These are phyloP conservation scores for Sitta carolinensis DNA, from an alignment of 2,797 vertebrate genomes.

Conservation along the genomic window DNA sequence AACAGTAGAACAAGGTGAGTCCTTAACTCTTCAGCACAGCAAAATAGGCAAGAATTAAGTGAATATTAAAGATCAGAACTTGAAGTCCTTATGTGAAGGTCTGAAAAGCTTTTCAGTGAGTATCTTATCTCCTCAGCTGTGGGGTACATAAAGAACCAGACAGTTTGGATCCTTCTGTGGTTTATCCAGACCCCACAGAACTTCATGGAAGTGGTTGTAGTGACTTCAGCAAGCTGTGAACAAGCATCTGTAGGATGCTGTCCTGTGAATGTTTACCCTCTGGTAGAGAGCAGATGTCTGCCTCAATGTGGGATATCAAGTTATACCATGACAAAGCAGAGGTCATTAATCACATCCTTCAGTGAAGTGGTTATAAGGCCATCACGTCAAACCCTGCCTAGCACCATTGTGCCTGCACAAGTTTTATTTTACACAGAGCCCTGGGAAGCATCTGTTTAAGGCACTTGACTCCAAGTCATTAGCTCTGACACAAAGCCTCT, in stretches of 20 bases:
- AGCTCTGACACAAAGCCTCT: not conserved
- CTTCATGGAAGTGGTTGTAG: not conserved
- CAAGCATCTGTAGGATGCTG: not conserved
- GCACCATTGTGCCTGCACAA: constrained; percentile 1
- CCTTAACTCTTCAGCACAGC: not conserved
- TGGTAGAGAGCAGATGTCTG: constrained; percentile 4
- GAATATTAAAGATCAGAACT: not conserved
- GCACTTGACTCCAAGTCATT: constrained; percentile 4
- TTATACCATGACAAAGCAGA: not conserved
- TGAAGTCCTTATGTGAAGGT: not conserved
- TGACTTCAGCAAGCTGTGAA: not conserved
- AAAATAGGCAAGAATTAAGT: not conserved
- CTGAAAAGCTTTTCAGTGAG: not conserved
- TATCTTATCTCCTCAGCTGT: not conserved
- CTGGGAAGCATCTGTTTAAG: constrained; percentile 1
- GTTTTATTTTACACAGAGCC: constrained; percentile 43
- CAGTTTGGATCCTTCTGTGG: not conserved
- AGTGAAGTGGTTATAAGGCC: constrained; percentile 37
- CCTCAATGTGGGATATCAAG: not conserved
- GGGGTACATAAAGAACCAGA: not conserved
- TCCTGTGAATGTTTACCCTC: not conserved
- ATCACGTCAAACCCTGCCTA: constrained; percentile 17
- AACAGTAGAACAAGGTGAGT: not conserved
- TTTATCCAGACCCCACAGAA: not conserved
- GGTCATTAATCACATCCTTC: constrained; percentile 34